phyloP scores from a whole-genome alignment of 2,113 vertebrate genomes.

The Cyprinodon brontotheroides region DNA sequence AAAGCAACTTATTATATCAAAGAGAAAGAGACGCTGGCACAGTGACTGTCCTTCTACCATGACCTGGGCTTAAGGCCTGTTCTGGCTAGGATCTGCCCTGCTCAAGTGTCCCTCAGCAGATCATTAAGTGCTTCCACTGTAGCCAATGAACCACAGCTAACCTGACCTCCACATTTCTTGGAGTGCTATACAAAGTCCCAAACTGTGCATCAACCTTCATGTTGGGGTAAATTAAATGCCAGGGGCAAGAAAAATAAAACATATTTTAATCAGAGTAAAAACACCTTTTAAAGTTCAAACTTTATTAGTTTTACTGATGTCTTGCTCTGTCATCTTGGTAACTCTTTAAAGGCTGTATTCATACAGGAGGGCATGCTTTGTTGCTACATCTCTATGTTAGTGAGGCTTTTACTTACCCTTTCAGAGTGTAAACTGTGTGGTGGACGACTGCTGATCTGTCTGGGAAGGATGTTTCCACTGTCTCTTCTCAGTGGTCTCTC shows the following conservation, averaged over 20 bases:
- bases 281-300: no score
- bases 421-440: slow-evolving; percentile 50
- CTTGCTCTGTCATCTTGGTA: neutral
- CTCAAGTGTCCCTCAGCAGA: slow-evolving; percentile 54
- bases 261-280: no score
- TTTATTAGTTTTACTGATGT: neutral
- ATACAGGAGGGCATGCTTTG: neutral
- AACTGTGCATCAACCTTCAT: neutral
- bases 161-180: slow-evolving; percentile 45
- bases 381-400: slow-evolving; percentile 1
- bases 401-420: slow-evolving; percentile 59
- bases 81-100: slow-evolving; percentile 20
- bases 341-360: neutral
- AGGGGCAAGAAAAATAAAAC: neutral
- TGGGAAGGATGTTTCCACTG: slow-evolving; percentile 65
- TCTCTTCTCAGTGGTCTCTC: slow-evolving; percentile 54
- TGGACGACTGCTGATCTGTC: slow-evolving; percentile 48
- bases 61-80: slow-evolving; percentile 16
- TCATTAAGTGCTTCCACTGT: slow-evolving; percentile 18
- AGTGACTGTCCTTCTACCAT: slow-evolving; percentile 24
- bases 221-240: neutral
- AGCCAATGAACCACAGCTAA: slow-evolving; percentile 14
- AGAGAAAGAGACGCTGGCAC: slow-evolving; percentile 9
- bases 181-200: slow-evolving; percentile 8
- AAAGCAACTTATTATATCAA: slow-evolving; percentile 2